Conservation (phyloP, 2,113 vertebrate species). For the Castor canadensis region DNA sequence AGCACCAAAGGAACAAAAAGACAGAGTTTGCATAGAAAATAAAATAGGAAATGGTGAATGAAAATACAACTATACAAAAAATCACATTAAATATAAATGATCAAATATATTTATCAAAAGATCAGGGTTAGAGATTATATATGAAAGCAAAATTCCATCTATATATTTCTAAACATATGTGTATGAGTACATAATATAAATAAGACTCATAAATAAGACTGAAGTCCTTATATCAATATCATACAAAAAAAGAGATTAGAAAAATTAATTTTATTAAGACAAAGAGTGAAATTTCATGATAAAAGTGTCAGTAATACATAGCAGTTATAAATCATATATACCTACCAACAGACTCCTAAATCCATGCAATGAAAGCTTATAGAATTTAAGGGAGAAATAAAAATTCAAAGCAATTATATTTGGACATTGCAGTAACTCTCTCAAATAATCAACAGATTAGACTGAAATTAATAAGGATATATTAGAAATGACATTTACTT, state of each 20-base stretch:
- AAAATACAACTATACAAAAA: neutral
- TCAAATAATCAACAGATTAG: neutral
- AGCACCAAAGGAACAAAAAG: neutral
- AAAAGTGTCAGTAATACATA: neutral
- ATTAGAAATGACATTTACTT: neutral
- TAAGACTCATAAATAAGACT: neutral
- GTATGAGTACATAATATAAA: neutral
- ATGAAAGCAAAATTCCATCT: neutral
- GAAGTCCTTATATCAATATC: neutral
- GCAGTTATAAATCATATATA: neutral
- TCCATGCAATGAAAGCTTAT: neutral
- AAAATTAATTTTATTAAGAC: neutral
- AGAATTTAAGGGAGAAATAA: neutral
- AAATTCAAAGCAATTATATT: neutral
- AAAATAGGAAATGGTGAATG: neutral
- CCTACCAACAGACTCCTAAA: neutral
- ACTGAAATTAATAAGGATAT: neutral
- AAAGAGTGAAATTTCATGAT: neutral
- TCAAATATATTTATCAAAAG: neutral
- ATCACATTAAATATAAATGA: neutral
- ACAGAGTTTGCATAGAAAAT: neutral
- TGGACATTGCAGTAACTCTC: neutral
- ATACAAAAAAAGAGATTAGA: neutral
- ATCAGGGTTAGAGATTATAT: neutral
- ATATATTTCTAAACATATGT: neutral